These are phyloP conservation scores for Diarsia dahlii DNA, from an alignment of 2,888 invertebrate genomes.

Conservation along the genomic window DNA sequence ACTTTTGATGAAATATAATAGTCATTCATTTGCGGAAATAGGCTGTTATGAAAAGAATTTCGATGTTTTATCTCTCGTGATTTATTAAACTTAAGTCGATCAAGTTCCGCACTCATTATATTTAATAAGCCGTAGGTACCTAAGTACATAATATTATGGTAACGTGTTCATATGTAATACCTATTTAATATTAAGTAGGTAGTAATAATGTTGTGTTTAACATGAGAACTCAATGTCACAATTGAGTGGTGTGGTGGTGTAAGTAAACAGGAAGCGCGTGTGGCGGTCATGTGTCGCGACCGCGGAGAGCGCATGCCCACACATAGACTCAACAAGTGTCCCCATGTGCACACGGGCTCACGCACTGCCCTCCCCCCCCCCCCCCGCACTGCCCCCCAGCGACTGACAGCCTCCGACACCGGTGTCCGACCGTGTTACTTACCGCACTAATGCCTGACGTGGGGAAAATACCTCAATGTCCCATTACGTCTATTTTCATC, in stretches of 20 bases:
- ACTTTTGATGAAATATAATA: conserved; percentile 80
- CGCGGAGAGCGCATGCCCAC: conserved; percentile 79
- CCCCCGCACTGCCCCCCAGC: not conserved
- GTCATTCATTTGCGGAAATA: conserved; percentile 77
- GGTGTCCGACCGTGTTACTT: conserved; percentile 70
- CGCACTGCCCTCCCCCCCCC: conserved; percentile 39
- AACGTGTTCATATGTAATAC: conserved; percentile 18
- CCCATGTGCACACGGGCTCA: conserved; percentile 81
- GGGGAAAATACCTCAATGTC: conserved; percentile 47
- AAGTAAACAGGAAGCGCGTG: conserved; percentile 54
- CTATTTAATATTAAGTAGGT: conserved; percentile 17
- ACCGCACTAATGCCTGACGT: conserved; percentile 58
- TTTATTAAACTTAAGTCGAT: conserved; percentile 69
- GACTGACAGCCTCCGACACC: conserved; percentile 57
- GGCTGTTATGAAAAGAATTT: conserved; percentile 70
- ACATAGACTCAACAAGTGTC: conserved; percentile 86
- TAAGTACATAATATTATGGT: conserved; percentile 17
- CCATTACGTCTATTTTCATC: conserved; percentile 40
- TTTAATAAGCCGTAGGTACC: conserved; percentile 35
- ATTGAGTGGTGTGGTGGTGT: conserved; percentile 14
- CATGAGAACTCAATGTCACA: conserved; percentile 43
- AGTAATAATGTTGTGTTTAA: conserved; percentile 26
- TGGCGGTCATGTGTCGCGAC: conserved; percentile 59
- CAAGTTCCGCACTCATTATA: conserved; percentile 61
- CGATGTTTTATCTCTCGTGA: conserved; percentile 64